Evolutionary conservation across 1,140 invertebrate genomes (phyloP).

Genomic region (Hypsibius dujardini): DNA sequence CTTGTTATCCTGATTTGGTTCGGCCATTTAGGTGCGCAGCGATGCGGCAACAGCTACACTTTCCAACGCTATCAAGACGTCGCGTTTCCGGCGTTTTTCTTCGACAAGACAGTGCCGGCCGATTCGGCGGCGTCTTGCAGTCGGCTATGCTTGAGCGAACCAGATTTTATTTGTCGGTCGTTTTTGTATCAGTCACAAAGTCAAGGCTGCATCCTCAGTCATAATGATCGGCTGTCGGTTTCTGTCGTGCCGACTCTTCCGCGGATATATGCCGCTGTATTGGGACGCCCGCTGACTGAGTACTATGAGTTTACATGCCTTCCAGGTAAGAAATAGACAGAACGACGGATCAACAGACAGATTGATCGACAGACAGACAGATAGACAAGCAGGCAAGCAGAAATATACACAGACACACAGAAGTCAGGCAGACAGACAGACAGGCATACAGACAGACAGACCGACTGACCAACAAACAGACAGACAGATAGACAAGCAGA

Average conservation of each 20-base stretch:
- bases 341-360: background rate
- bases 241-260: background rate
- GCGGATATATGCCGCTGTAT: background rate
- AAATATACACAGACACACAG: too few species aligned
- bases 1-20: background rate
- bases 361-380: background rate
- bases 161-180: constrained; percentile 75
- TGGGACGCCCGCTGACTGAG: constrained; percentile 6
- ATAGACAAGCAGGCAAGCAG: too few species aligned
- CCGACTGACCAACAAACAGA: too few species aligned
- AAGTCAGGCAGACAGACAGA: too few species aligned
- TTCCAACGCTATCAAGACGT: background rate
- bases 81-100: constrained; percentile 9
- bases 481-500: too few species aligned
- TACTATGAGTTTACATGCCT: constrained; percentile 8
- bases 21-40: background rate
- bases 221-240: background rate
- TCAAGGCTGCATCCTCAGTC: background rate
- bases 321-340: background rate
- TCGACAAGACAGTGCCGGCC: background rate
- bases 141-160: constrained; percentile 72
- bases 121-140: constrained; percentile 46
- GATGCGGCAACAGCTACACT: background rate
- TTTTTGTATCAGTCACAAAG: constrained; percentile 45
- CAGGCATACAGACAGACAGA: too few species aligned